Base-by-base conservation (phyloP, 35 echinoderm and acorn worm species). In the Ophioderma brevispina region DNA sequence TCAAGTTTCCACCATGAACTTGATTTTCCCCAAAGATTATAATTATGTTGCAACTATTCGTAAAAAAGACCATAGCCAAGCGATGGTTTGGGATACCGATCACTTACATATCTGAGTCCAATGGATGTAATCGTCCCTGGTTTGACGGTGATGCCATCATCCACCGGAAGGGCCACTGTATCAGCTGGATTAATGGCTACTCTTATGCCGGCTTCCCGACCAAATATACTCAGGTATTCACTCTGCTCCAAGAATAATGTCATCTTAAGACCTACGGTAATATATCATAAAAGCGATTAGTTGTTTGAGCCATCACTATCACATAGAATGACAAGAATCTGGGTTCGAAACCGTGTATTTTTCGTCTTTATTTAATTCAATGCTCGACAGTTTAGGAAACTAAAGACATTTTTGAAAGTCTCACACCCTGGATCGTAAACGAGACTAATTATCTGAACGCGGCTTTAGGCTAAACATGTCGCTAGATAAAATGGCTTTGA, bases 151-250 rank as follows among this genome's bases (percentile, higher is more conserved):
- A 88, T 78, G 13, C 86, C 86, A 30, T 88, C 40, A 18, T 88
- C 70, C 35, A 49, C 33, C 4, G 86, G 86, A 25, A 42, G 55
- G 14, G 75, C 36, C 37, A 32, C 35, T 31, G 50, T 88, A 40
- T 31, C 6, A 15, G 64, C 38, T 5, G 70, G 75, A 25, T 40
- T 34, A 31, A 88, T 78, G 13, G 86, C 75, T 28, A 88, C 86
- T 31, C 86, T 35, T 17, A 88, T 76, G 17, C 86, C 86, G 17
- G 86, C 64, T n/a, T 76, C 64, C 76, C 79, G 75, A 8, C 86
- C 86, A 88, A 88, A 88, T 31, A 88, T 41, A 43, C 86, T 88
- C 21, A 88, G 78, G 50, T 88, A 88, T 37, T 88, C 86, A 1
- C 28, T 13, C 31, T 88, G 86, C 40, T 88, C 75, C n/a, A 77